phyloP scores from a whole-genome alignment of 2,888 invertebrate species.

The Sialis lutaria region DNA sequence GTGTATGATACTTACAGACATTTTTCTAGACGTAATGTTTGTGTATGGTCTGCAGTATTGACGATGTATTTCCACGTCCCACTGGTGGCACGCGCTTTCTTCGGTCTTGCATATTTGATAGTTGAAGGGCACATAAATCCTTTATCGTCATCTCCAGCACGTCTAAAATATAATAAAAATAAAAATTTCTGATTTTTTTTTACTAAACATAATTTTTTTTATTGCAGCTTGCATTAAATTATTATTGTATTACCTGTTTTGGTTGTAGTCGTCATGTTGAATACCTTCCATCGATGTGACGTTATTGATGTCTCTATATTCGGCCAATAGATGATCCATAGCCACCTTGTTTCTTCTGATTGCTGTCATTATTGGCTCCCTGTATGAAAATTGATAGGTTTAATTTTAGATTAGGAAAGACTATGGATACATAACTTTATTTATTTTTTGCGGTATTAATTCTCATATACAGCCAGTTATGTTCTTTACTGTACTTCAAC shows the following conservation, averaged over 20 bases:
- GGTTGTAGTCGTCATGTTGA: background rate
- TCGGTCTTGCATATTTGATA: slow-evolving; percentile 63
- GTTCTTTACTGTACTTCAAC: too few relatives aligned
- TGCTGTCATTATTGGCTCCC: slow-evolving; percentile 49
- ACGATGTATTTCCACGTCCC: slow-evolving; percentile 78
- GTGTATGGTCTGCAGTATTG: slow-evolving; percentile 69
- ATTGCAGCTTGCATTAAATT: background rate
- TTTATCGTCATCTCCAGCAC: slow-evolving; percentile 36
- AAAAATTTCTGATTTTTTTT: background rate
- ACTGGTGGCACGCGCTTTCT: slow-evolving; percentile 59
- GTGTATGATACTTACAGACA: slow-evolving; percentile 42
- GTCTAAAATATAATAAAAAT: slow-evolving; percentile 24
- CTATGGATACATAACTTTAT: too few relatives aligned
- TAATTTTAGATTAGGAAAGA: too few relatives aligned
- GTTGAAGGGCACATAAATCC: slow-evolving; percentile 67
- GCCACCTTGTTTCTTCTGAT: slow-evolving; percentile 50
- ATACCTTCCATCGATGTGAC: slow-evolving; percentile 27
- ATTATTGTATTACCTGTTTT: background rate
- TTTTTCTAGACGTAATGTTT: slow-evolving; percentile 64
- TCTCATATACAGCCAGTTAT: too few relatives aligned
- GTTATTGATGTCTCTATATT: slow-evolving; percentile 35
- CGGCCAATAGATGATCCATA: slow-evolving; percentile 49
- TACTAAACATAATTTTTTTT: background rate
- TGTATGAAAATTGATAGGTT: slow-evolving; percentile 18
- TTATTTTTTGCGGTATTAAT: too few relatives aligned